Base-by-base conservation (phyloP, 2,888 invertebrate genomes). In the Acholoe squamosa region DNA sequence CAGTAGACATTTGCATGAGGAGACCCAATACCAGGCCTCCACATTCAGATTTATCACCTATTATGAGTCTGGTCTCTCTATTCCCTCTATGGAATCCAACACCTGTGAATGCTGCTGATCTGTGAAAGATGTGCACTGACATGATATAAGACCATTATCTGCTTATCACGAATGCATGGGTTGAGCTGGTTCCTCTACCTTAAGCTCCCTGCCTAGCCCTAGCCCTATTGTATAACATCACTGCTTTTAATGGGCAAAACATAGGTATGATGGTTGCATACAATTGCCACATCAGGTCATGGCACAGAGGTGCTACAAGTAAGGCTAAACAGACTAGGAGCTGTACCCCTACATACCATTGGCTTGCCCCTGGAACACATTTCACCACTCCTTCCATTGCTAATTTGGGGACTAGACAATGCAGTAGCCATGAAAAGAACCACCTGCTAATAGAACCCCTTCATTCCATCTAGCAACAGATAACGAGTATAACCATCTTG, bases 221-320 rank as follows among this genome's bases (percentile, higher is more conserved):
- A 43, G n/a, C n/a, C n/a, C n/a, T n/a, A n/a, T n/a, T n/a, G n/a
- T 10, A 43, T 10, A 43, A 43, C 43, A 61, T 19, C 22, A 61
- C 61, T 61, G n/a, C 80, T 19, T 80, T 80, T 3, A 80, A 80
- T 80, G 80, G 34, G n/a, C 19, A 33, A 14, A 43, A 43, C 43
- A 10, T 43, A 43, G 43, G 10, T 22, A 43, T 19, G 80, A 80
- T 80, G 22, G 80, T 5, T 43, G 19, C 80, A 80, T 80, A 43
- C 80, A 16, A 80, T 33, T 0, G 34, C 34, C 34, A 25, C 80
- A 34, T 80, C 80, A 80, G 80, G 80, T 80, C 80, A 25, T 10
- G 80, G 33, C 33, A 34, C n/a, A 16, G 28, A 22, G 61, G 61
- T 22, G 61, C 25, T 61, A n/a, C 28, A 31, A n/a, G 3, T n/a